phyloP scores from a whole-genome alignment of 2,797 vertebrate species.

The Masticophis lateralis region DNA sequence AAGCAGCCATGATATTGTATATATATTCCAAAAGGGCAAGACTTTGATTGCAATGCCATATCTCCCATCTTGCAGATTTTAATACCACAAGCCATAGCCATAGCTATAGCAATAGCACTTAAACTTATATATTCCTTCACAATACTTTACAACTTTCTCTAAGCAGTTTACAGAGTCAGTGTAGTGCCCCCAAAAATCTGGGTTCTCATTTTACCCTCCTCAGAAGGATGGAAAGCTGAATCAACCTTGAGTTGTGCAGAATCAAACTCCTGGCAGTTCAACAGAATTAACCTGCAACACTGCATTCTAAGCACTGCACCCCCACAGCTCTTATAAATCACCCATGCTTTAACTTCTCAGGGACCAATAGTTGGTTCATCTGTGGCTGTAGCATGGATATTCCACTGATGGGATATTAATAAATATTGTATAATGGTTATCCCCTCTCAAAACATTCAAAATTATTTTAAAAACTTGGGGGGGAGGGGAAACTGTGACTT shows the following conservation, averaged over 20 bases:
- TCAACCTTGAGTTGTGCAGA: too few relatives aligned
- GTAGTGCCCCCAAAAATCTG: too few relatives aligned
- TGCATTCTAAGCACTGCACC: too few relatives aligned
- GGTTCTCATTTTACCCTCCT: too few relatives aligned
- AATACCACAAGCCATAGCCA: not conserved
- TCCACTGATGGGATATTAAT: not conserved
- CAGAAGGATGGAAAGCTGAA: too few relatives aligned
- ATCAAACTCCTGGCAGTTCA: too few relatives aligned
- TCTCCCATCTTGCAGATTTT: not conserved
- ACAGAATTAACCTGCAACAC: too few relatives aligned
- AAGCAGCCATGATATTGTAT: not conserved
- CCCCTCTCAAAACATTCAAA: not conserved
- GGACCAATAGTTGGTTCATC: not conserved
- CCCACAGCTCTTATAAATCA: not conserved
- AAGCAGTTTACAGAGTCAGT: too few relatives aligned
- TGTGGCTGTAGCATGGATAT: not conserved
- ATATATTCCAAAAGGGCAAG: not conserved
- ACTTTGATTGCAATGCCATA: not conserved
- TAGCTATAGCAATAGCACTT: not conserved
- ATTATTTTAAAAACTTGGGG: not conserved
- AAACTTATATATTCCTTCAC: too few relatives aligned
- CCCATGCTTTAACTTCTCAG: not conserved
- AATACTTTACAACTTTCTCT: too few relatives aligned
- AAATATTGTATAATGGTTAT: not conserved
- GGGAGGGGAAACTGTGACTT: not conserved